Conservation (phyloP, 2,113 vertebrate genomes). For the Melospiza georgiana region DNA sequence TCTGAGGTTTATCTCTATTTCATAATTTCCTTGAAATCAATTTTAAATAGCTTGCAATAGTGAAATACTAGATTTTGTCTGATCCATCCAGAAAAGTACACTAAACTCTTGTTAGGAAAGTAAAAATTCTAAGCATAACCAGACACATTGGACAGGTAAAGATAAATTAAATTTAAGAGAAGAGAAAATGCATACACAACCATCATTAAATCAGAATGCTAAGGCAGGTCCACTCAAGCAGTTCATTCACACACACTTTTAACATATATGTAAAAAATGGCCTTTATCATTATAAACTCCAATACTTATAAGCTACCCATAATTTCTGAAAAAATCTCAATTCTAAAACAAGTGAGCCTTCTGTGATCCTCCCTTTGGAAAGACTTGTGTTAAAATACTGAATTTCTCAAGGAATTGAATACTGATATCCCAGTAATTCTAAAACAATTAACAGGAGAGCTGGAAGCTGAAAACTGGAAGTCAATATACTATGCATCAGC, state of each 20-base stretch:
- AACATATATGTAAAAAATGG: neutral
- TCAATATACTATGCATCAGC: neutral
- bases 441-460: neutral
- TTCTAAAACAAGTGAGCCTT: neutral
- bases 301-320: neutral
- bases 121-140: neutral
- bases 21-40: neutral
- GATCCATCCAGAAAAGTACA: neutral
- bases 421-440: neutral
- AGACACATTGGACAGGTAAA: neutral
- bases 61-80: neutral
- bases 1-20: neutral
- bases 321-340: neutral
- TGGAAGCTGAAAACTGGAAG: neutral
- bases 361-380: neutral
- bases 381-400: neutral
- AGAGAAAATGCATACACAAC: neutral
- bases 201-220: neutral
- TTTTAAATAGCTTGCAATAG: neutral
- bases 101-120: neutral
- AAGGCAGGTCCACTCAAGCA: neutral
- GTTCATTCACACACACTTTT: neutral
- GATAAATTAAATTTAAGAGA: neutral
- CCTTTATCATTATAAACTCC: neutral
- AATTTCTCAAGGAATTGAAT: neutral